These are phyloP conservation scores for Burhinus oedicnemus DNA, from an alignment of 2,113 vertebrate genomes.

Conservation along the genomic window DNA sequence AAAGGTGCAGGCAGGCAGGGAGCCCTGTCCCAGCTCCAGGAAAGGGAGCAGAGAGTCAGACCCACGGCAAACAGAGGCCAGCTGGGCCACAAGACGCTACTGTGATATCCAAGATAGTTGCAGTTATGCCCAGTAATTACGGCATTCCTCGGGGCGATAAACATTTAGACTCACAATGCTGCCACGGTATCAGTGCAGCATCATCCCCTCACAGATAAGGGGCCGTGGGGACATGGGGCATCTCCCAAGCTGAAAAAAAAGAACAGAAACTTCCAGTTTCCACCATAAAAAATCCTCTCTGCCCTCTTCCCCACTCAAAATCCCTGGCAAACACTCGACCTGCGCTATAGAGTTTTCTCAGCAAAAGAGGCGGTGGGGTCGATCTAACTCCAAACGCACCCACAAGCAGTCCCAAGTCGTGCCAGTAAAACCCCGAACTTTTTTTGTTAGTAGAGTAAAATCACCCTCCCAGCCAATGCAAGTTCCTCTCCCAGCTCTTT, in stretches of 20 bases:
- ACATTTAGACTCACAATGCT: not conserved
- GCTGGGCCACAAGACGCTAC: not conserved
- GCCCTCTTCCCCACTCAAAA: not conserved
- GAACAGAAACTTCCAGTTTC: not conserved
- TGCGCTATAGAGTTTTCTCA: not conserved
- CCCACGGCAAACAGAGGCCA: not conserved
- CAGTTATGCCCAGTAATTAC: not conserved
- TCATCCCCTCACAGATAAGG: accelerated
- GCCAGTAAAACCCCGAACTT: conserved; percentile 39
- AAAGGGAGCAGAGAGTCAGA: not conserved
- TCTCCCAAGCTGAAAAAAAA: not conserved
- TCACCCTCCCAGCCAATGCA: not conserved
- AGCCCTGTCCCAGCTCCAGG: not conserved
- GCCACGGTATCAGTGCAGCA: not conserved
- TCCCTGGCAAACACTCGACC: not conserved
- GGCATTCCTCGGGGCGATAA: not conserved
- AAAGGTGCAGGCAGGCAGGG: not conserved
- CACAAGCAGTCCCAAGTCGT: not conserved
- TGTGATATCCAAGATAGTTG: accelerated
- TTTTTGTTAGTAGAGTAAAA: conserved; percentile 9
- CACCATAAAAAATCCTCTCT: not conserved
- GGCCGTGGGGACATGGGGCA: not conserved
- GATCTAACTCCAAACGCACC: not conserved
- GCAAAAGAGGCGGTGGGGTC: not conserved
- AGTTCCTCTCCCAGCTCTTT: not conserved